A percentile compares a stretch with the other conserved stretches of the same genome.
Conservation (phyloP, 1,140 invertebrate species). For the Sitophilus oryzae region DNA sequence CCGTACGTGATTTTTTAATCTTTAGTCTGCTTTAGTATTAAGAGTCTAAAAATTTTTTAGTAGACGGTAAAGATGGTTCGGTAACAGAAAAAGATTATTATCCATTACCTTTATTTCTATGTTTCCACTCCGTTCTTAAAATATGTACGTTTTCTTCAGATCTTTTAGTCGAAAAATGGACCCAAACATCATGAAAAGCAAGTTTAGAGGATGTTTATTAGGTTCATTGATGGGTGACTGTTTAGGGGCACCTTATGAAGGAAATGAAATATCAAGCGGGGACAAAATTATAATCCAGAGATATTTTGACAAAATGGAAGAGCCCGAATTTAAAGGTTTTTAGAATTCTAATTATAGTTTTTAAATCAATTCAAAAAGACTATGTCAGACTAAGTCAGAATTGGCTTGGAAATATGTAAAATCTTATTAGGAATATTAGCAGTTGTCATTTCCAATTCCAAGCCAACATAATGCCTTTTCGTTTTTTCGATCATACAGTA, state of each 20-base stretch:
- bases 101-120: too few species aligned
- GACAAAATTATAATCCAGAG: conserved; percentile 52
- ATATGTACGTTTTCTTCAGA: conserved; percentile 13
- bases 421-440: too few species aligned
- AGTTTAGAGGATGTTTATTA: conserved; percentile 62
- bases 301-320: conserved; percentile 56
- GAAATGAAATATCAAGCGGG: conserved; percentile 46
- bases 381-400: not conserved
- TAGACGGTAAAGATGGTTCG: too few species aligned
- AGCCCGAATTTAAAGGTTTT: conserved; percentile 52
- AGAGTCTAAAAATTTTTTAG: too few species aligned
- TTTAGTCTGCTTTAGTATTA: too few species aligned
- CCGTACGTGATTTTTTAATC: too few species aligned
- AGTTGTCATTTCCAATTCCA: too few species aligned
- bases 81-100: too few species aligned
- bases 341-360: not conserved
- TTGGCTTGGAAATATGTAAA: too few species aligned
- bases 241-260: conserved; percentile 64
- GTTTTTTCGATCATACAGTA: not conserved
- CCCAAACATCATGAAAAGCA: conserved; percentile 43
- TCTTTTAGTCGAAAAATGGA: conserved; percentile 4
- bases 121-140: too few species aligned
- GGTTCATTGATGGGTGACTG: conserved; percentile 69
- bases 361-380: too few species aligned
- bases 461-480: too few species aligned